These are phyloP conservation scores for Aphelinus certus DNA, from an alignment of 1,140 invertebrate species.

Conservation along the genomic window DNA sequence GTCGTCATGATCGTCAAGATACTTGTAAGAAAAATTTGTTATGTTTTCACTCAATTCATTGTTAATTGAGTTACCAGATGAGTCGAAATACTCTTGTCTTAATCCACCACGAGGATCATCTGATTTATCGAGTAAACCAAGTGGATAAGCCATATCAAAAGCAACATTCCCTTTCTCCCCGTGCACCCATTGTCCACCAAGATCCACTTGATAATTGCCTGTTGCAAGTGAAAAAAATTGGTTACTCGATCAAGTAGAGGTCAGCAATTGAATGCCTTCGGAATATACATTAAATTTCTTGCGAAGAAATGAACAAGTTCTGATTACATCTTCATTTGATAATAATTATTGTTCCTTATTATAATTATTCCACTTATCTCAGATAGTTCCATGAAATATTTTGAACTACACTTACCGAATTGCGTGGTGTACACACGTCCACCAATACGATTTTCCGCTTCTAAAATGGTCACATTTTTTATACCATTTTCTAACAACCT, in stretches of 20 bases:
- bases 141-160: slow-evolving; percentile 69
- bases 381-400: no score
- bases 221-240: no score
- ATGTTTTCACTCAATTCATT: slow-evolving; percentile 28
- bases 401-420: neutral
- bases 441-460: slow-evolving; percentile 75
- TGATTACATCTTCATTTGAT: neutral
- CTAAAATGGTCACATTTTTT: neutral
- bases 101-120: slow-evolving; percentile 53
- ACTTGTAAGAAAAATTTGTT: slow-evolving; percentile 46
- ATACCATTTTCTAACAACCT: slow-evolving; percentile 60
- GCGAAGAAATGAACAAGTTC: slow-evolving; percentile 24
- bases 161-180: slow-evolving; percentile 78
- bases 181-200: slow-evolving; percentile 88
- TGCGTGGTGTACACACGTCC: slow-evolving; percentile 55
- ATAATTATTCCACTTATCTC: no score
- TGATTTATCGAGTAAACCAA: slow-evolving; percentile 38
- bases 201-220: slow-evolving; percentile 72
- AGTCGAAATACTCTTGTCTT: slow-evolving; percentile 64
- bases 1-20: slow-evolving; percentile 40
- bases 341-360: neutral
- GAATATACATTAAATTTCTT: no score
- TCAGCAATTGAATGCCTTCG: no score
- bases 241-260: no score
- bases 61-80: slow-evolving; percentile 36